These are phyloP conservation scores for Ceyx margarethae DNA, from an alignment of 2,113 vertebrate species.

Conservation along the genomic window DNA sequence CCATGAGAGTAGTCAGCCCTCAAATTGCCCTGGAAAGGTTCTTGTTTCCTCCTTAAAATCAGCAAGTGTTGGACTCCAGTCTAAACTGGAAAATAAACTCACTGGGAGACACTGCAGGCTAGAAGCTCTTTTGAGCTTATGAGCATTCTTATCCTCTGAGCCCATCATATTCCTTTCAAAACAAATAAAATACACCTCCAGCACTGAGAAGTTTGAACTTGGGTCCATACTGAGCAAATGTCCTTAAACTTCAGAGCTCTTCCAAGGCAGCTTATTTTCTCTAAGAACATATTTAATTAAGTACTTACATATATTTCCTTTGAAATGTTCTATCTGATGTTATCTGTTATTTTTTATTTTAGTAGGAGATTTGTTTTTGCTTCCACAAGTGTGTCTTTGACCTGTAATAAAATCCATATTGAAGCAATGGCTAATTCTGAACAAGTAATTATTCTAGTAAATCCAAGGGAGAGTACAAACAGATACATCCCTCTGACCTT, in stretches of 20 bases:
- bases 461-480: neutral
- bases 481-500: neutral
- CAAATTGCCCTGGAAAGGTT: neutral
- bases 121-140: neutral
- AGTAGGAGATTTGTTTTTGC: neutral
- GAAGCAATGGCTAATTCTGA: conserved; percentile 19
- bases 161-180: neutral
- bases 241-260: neutral
- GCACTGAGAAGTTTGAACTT: neutral
- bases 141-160: neutral
- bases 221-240: neutral
- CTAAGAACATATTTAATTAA: conserved; percentile 9
- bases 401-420: conserved; percentile 31
- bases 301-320: conserved; percentile 1
- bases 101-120: neutral
- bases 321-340: neutral
- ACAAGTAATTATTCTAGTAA: conserved; percentile 14
- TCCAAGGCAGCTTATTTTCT: conserved; percentile 3
- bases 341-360: conserved; percentile 35
- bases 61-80: neutral
- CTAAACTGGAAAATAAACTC: neutral
- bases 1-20: neutral
- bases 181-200: neutral
- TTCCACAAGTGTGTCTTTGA: conserved; percentile 3
- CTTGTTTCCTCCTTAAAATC: neutral